Conservation (phyloP, 2,797 vertebrate species). For the Tachyglossus aculeatus region DNA sequence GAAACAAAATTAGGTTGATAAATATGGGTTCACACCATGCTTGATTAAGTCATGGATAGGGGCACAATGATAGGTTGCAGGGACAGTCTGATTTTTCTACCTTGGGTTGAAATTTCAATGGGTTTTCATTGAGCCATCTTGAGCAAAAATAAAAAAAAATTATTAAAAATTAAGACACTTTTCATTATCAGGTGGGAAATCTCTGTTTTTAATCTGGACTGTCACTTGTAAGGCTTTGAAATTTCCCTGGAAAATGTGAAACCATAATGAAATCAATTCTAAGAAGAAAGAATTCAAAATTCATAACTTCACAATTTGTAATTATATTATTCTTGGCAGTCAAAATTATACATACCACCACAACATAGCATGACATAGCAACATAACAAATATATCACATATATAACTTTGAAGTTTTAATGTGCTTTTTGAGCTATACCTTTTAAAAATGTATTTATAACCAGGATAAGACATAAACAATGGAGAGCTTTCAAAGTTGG, state of each 20-base stretch:
- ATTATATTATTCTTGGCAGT: conserved; percentile 38
- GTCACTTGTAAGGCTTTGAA: conserved; percentile 21
- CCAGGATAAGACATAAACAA: conserved; percentile 61
- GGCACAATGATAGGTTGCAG: too few species aligned
- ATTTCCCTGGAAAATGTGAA: conserved; percentile 46
- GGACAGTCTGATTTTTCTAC: too few species aligned
- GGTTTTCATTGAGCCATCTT: too few species aligned
- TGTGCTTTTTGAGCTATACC: conserved; percentile 54
- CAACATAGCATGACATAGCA: not conserved
- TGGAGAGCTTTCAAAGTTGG: conserved; percentile 62
- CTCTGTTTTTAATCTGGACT: too few species aligned
- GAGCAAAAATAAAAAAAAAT: too few species aligned
- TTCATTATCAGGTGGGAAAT: too few species aligned
- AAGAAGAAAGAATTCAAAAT: conserved; percentile 57
- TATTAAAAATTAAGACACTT: too few species aligned
- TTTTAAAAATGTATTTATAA: conserved; percentile 67
- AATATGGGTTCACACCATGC: too few species aligned
- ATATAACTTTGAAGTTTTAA: conserved; percentile 60
- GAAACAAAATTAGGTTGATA: too few species aligned
- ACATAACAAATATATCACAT: conserved; percentile 44
- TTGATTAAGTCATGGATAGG: too few species aligned
- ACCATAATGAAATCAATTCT: conserved; percentile 42
- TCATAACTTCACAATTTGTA: conserved; percentile 46
- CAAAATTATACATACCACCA: conserved; percentile 15
- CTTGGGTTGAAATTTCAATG: too few species aligned